Evolutionary conservation across 2,797 vertebrate genomes (phyloP).

Genomic region (Urocyon cinereoargenteus): DNA sequence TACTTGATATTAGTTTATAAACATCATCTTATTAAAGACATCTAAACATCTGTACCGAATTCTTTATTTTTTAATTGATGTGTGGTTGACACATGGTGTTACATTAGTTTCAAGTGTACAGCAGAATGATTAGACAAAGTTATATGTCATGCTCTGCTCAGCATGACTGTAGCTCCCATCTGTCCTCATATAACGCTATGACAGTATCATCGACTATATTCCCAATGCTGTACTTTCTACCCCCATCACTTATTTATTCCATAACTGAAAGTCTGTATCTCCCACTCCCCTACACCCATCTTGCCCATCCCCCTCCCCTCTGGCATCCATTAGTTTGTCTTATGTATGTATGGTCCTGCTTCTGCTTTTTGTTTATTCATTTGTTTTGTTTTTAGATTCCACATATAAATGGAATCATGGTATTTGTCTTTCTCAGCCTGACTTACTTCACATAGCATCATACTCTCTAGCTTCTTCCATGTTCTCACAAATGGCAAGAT

Average conservation of each 20-base stretch:
- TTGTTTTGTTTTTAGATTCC: neutral
- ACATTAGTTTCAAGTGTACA: neutral
- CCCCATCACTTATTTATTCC: neutral
- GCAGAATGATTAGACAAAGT: neutral
- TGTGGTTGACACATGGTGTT: too few relatives aligned
- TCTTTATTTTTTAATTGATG: neutral
- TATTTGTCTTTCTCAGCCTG: neutral
- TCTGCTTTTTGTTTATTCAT: neutral
- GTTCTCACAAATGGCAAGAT: neutral
- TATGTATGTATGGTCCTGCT: neutral
- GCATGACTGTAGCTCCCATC: neutral
- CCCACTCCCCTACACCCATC: neutral
- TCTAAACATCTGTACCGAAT: neutral
- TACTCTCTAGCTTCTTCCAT: neutral
- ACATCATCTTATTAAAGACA: neutral
- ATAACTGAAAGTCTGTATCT: neutral
- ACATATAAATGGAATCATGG: neutral
- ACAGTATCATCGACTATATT: neutral
- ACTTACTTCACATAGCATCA: neutral
- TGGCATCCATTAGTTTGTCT: neutral
- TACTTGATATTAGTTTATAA: neutral
- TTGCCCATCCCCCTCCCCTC: neutral
- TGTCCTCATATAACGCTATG: neutral
- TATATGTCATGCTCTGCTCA: neutral
- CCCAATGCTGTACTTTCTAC: neutral